Evolutionary conservation across 2,113 vertebrate species (phyloP), one percentile per base, ranked within the genome.

Genomic region (Cyprinus carpio): DNA sequence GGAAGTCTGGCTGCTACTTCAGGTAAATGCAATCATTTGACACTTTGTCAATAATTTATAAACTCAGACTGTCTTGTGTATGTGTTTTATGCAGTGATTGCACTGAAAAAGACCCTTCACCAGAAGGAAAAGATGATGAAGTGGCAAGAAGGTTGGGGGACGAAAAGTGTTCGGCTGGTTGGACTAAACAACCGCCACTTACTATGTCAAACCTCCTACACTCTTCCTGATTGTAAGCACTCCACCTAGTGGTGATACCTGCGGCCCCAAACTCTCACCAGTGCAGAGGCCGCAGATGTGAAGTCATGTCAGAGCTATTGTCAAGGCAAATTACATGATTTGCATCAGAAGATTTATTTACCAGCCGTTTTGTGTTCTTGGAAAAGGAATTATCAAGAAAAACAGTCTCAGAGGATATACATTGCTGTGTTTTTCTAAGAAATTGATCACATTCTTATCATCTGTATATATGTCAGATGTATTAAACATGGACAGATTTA

Each of bases 71-170:
- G 25, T 54, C 12, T 6, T 62, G 11, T 71, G 3, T 78, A 12
- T 56, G 12, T 90, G 78, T 90, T 89, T 87, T 7, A 64, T 76
- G 49, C 88, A 95, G 93, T 43, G 94, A 95, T 90, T 95, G 94
- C 77, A 82, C 43, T 4, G 87, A 92, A 87, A 92, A 89, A 78
- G 83, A 93, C 2, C 54, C 78, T 0, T 89, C 94, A 15, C 91
- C 91, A 0, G 92, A 94, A 83, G 94, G 90, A 5, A 90, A 64
- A 64, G 92, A 95, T 6, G 87, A 94, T 0, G 54, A 0, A 9
- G 87, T 46, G n/a, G 94, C 92, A 0, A 76, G 25, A 71, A 91
- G 46, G 62, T 90, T 95, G 80, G 95, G 94, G 94, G 90, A 94
- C n/a, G 75, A 91, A 93, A 72, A 95, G 94, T 83, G 85, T 86